Conservation (phyloP, 2,888 invertebrate genomes). For the Diarsia brunnea region DNA sequence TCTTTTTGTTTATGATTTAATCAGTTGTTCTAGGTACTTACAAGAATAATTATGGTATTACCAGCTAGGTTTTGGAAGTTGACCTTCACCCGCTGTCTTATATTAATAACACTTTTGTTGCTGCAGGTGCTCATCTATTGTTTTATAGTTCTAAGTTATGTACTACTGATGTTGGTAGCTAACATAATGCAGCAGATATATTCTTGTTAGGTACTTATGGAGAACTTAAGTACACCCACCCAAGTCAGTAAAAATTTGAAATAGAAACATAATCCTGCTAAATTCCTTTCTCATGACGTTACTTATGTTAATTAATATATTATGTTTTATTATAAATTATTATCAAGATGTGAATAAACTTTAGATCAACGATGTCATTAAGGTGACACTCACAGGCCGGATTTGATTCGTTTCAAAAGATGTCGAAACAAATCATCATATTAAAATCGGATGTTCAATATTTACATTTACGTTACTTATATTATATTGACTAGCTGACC, state of each 20-base stretch:
- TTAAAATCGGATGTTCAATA: slow-evolving; percentile 12
- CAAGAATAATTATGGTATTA: neutral
- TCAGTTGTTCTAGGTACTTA: neutral
- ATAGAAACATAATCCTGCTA: neutral
- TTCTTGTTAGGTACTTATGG: neutral
- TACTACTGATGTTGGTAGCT: no score
- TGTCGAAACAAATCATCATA: slow-evolving; percentile 11
- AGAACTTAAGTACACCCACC: neutral
- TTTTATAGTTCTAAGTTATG: no score
- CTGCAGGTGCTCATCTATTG: no score
- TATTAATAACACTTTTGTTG: no score
- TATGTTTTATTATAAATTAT: neutral
- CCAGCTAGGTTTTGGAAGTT: neutral
- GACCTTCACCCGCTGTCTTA: neutral
- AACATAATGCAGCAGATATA: neutral
- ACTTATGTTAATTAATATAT: neutral
- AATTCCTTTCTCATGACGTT: slow-evolving; percentile 4
- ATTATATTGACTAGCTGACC: no score
- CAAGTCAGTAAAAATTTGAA: neutral
- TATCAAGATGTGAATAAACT: slow-evolving; percentile 3
- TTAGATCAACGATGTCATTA: neutral
- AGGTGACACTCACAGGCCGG: neutral
- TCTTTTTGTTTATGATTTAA: neutral
- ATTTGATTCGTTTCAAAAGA: neutral
- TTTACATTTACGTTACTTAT: slow-evolving; percentile 1